These are phyloP conservation scores for Xanthorhoe designata DNA, from an alignment of 2,888 invertebrate species.

Conservation along the genomic window DNA sequence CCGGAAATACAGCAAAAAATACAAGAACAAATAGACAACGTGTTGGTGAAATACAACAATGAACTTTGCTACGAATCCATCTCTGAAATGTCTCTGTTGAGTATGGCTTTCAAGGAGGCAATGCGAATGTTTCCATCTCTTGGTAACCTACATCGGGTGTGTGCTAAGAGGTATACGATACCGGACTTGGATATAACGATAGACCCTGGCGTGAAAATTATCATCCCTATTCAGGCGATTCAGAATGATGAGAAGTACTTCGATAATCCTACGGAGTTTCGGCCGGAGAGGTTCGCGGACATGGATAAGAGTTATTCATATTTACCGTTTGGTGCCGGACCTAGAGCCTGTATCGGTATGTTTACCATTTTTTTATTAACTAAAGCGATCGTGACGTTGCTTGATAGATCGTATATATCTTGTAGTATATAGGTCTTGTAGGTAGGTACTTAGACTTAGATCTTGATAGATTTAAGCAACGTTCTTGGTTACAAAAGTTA, in stretches of 20 bases:
- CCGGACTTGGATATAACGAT: conserved; percentile 58
- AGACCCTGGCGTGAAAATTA: conserved; percentile 65
- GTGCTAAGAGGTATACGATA: conserved; percentile 56
- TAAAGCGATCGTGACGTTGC: too few species aligned
- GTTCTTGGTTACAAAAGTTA: too few species aligned
- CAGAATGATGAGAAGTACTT: conserved; percentile 68
- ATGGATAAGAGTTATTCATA: conserved; percentile 51
- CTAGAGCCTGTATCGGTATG: conserved; percentile 68
- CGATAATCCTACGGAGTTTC: conserved; percentile 59
- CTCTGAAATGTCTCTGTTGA: conserved; percentile 59
- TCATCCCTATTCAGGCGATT: conserved; percentile 65
- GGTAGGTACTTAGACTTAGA: too few species aligned
- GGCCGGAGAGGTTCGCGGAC: conserved; percentile 60
- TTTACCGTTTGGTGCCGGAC: conserved; percentile 68
- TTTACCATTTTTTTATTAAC: too few species aligned
- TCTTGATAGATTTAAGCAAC: too few species aligned
- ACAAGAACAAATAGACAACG: conserved; percentile 67
- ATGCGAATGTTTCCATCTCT: conserved; percentile 65
- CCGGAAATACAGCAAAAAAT: conserved; percentile 66
- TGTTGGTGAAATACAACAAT: conserved; percentile 59
- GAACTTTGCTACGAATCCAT: conserved; percentile 68
- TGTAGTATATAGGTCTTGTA: too few species aligned
- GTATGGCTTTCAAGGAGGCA: conserved; percentile 64
- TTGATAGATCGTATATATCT: too few species aligned
- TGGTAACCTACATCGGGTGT: conserved; percentile 60